Evolutionary conservation across 2,888 invertebrate genomes (phyloP).

Genomic region (Eupithecia pulchellata): DNA sequence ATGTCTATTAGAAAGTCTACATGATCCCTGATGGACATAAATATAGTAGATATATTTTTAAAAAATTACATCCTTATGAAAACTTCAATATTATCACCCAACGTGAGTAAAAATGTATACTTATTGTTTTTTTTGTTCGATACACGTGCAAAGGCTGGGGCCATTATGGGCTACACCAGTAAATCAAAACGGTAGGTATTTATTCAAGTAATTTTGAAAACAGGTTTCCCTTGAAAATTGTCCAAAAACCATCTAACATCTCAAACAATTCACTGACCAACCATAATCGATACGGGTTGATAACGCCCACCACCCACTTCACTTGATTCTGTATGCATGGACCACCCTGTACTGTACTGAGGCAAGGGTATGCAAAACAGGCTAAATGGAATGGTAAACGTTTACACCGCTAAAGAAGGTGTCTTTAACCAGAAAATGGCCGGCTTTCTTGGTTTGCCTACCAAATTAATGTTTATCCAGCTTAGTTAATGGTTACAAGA

Average conservation of each 20-base stretch:
- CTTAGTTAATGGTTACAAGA: conserved; percentile 27
- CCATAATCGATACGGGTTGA: neutral
- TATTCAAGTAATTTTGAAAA: neutral
- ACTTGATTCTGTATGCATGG: neutral
- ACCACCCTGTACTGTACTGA: neutral
- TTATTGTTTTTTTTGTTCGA: too few species aligned
- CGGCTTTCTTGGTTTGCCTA: conserved; percentile 27
- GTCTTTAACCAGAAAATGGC: conserved; percentile 50
- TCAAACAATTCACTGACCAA: neutral
- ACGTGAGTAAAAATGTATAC: too few species aligned
- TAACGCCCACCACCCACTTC: neutral
- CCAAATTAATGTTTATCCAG: conserved; percentile 24
- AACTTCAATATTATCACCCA: too few species aligned
- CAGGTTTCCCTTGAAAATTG: neutral
- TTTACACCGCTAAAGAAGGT: conserved; percentile 49
- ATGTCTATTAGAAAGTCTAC: too few species aligned
- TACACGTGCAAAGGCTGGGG: too few species aligned
- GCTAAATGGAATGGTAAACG: conserved; percentile 59
- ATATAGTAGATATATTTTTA: too few species aligned
- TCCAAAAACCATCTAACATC: neutral
- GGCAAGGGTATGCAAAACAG: conserved; percentile 51
- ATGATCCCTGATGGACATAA: too few species aligned
- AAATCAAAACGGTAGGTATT: too few species aligned
- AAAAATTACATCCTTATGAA: too few species aligned
- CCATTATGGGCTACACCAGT: neutral